These are phyloP conservation scores for Eupithecia insigniata DNA, from an alignment of 2,888 invertebrate genomes.

Conservation along the genomic window DNA sequence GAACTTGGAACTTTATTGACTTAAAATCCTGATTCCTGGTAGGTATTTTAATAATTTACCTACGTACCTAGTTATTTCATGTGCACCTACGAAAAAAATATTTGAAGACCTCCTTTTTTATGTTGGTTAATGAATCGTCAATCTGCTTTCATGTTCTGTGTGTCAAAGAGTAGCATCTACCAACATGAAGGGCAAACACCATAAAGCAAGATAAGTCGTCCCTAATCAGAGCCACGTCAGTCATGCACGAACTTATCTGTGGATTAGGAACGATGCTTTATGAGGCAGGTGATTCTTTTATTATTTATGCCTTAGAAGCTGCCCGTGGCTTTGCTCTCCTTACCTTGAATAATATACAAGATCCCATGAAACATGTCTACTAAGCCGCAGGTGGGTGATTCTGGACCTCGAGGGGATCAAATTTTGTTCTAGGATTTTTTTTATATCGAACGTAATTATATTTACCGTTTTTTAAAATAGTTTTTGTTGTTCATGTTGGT, in stretches of 20 bases:
- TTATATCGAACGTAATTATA: no score
- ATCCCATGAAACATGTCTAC: no score
- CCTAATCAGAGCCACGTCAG: conserved; percentile 40
- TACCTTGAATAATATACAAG: neutral
- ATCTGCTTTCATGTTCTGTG: conserved; percentile 4
- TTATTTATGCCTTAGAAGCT: neutral
- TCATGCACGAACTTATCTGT: neutral
- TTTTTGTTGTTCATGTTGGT: no score
- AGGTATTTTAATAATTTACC: neutral
- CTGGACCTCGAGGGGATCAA: no score
- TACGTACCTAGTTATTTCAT: no score
- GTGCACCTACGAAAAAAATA: no score
- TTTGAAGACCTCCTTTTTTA: neutral
- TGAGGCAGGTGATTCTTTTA: neutral
- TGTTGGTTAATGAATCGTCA: neutral
- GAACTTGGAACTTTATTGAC: neutral
- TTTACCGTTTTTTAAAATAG: no score
- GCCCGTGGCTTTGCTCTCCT: neutral
- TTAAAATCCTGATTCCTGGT: conserved; percentile 1
- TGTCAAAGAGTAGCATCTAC: conserved; percentile 20
- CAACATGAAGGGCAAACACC: conserved; percentile 33
- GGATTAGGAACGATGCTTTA: conserved; percentile 2
- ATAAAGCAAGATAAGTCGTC: conserved; percentile 39
- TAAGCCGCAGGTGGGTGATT: no score
- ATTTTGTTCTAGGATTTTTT: no score